Evolutionary conservation across 2,888 invertebrate genomes (phyloP), one percentile per base, ranked within the genome.

Genomic region (Erebia aethiops): DNA sequence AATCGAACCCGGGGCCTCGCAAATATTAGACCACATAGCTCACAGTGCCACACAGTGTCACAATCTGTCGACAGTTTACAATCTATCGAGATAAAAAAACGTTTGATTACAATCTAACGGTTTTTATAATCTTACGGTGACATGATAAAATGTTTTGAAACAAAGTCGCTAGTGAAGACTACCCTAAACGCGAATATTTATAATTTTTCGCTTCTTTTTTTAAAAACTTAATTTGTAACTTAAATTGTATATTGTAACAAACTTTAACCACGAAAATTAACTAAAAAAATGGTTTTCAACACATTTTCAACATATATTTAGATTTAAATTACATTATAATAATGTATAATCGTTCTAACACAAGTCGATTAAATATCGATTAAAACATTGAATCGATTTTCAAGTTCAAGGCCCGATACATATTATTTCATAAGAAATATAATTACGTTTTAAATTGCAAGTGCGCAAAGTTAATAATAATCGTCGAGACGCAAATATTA

Each of bases 261-360:
- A n/a, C n/a, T n/a, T n/a, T n/a, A n/a, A n/a, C 21, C 56, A 21
- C 56, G 21, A 56, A 4, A 26, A 26, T 56, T 21, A 56, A 11
- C 21, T 56, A 18, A 21, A 57, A 16, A 54, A 18, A 57, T 54
- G 56, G 56, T 57, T 57, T 26, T 52, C 7, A 65, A 41, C 54
- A 54, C 16, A 65, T 54, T 52, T 54, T 21, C 35, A 65, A 65
- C 43, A 56, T 52, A 56, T 56, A 54, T 65, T 65, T 65, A 60
- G 21, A 14, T 35, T 41, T 57, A 65, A 69, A 16, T 60, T 51
- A 64, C 54, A 69, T 49, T 69, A 69, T 18, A 41, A 13, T 35
- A 46, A 61, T 66, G 60, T 60, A 60, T 52, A 46, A 68, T 61
- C 46, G 35, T 66, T 43, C 26, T 26, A 43, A 65, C 43, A 64